phyloP scores from a whole-genome alignment of 2,888 invertebrate genomes.

The Platycheirus rosarum region DNA sequence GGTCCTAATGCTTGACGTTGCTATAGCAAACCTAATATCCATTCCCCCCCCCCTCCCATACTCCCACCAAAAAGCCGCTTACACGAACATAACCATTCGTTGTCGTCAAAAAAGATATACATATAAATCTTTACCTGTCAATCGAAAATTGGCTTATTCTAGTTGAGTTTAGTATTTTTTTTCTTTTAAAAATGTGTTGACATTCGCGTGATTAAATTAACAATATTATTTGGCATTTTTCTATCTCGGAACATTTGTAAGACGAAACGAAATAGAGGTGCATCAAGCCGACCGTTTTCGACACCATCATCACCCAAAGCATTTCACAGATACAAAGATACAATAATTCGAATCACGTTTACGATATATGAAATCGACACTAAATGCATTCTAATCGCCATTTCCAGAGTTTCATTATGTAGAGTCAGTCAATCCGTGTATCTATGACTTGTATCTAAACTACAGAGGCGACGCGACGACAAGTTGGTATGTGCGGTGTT shows the following conservation, averaged over 20 bases:
- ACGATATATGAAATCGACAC: constrained; percentile 65
- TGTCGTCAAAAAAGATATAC: constrained; percentile 34
- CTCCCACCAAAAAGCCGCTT: neutral
- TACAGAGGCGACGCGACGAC: too few species aligned
- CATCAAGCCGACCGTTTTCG: constrained; percentile 1
- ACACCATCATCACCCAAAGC: constrained; percentile 16
- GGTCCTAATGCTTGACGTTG: neutral
- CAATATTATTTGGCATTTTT: constrained; percentile 58
- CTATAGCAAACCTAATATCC: neutral
- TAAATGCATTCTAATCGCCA: constrained; percentile 61
- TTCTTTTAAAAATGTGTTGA: constrained; percentile 8
- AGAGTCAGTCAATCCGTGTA: neutral
- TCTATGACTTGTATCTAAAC: too few species aligned
- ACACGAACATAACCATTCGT: constrained; percentile 16
- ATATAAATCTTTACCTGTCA: constrained; percentile 56
- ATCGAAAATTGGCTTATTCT: constrained; percentile 46
- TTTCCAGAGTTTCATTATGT: constrained; percentile 13
- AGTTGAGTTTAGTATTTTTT: neutral
- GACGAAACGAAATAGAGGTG: constrained; percentile 19
- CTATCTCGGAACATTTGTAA: constrained; percentile 9
- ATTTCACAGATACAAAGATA: too few species aligned
- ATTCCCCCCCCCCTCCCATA: neutral
- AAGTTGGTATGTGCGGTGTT: constrained; percentile 5
- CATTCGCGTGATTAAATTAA: constrained; percentile 57
- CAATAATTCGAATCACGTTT: constrained; percentile 59